A percentile compares a stretch with the other conserved stretches of the same genome.
These are phyloP conservation scores for Rhopalosiphum nymphaeae DNA, from an alignment of 2,888 invertebrate species.

Conservation along the genomic window DNA sequence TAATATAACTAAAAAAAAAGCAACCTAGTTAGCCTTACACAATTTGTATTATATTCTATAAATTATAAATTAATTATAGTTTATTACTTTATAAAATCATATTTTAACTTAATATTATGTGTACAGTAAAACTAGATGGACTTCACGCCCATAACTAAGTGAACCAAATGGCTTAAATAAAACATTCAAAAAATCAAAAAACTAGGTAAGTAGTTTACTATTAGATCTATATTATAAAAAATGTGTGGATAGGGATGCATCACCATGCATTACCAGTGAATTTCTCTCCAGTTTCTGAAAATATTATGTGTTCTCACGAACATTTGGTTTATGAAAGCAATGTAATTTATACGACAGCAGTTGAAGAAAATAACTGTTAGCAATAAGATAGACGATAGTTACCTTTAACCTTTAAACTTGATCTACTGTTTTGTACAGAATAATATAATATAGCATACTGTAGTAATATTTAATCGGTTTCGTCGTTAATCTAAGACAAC, in stretches of 20 bases:
- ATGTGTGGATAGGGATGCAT: neutral
- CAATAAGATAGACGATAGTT: neutral
- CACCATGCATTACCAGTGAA: neutral
- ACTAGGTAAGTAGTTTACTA: neutral
- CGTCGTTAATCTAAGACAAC: neutral
- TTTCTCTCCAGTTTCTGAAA: neutral
- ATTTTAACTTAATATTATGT: neutral
- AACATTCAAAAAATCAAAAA: neutral
- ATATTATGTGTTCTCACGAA: neutral
- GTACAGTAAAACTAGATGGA: neutral
- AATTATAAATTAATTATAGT: neutral
- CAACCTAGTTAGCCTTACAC: neutral
- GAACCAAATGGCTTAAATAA: neutral
- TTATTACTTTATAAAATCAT: neutral
- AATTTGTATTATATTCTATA: neutral
- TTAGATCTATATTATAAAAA: neutral
- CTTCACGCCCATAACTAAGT: neutral
- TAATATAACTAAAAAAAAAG: neutral
- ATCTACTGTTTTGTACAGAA: neutral
- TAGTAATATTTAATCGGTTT: neutral
- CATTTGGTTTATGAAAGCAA: neutral
- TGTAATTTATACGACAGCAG: neutral
- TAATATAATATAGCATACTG: neutral
- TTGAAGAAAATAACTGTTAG: neutral
- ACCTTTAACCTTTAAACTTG: neutral